phyloP scores from a whole-genome alignment of 2,113 vertebrate species.

The Tapirus terrestris region DNA sequence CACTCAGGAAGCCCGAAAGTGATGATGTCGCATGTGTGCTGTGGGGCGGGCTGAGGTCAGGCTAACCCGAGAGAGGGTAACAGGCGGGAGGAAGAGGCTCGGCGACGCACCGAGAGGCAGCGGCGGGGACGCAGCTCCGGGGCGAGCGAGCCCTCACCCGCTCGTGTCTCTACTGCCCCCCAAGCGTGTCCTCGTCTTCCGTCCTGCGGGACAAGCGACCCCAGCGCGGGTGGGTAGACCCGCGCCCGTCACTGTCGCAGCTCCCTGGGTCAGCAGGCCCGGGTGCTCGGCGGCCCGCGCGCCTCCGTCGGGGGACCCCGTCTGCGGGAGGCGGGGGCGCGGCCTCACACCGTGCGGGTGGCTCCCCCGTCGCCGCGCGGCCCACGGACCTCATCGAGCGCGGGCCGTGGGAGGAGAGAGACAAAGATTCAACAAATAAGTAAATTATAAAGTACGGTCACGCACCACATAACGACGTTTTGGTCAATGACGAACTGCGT shows the following conservation, averaged over 20 bases:
- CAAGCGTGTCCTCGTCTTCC: neutral
- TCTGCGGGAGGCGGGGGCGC: no score
- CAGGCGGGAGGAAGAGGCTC: neutral
- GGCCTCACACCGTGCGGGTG: no score
- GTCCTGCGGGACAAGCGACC: neutral
- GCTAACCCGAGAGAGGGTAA: neutral
- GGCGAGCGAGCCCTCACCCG: neutral
- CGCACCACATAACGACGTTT: no score
- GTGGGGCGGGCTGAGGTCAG: neutral
- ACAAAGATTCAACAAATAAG: neutral
- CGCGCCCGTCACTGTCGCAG: neutral
- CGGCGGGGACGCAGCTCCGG: fast-evolving
- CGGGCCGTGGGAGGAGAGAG: neutral
- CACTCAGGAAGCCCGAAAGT: neutral
- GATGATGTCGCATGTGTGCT: neutral
- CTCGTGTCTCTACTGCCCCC: neutral
- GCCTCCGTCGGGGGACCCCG: no score
- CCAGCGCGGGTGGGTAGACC: neutral
- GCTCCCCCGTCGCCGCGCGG: no score
- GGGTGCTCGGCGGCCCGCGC: no score
- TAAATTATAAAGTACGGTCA: neutral
- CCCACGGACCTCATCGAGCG: no score
- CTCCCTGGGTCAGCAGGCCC: no score
- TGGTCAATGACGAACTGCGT: no score
- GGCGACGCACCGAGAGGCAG: neutral